phyloP scores from a whole-genome alignment of 2,113 vertebrate genomes.

The Dunckerocampus dactyliophorus region DNA sequence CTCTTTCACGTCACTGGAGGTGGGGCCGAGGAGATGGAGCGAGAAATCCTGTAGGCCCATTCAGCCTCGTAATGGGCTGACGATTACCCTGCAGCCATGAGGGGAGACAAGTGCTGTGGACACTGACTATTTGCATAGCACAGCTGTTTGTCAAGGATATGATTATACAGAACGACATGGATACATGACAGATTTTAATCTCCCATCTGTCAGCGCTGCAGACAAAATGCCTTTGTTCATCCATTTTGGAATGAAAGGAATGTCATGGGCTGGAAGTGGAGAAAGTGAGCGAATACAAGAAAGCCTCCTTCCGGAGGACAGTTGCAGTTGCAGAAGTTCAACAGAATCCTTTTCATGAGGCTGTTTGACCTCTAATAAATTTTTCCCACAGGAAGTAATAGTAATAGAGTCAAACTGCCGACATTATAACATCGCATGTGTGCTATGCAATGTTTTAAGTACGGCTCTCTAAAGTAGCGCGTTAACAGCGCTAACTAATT shows the following conservation, averaged over 20 bases:
- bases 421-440: background rate
- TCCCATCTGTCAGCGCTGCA: constrained; percentile 28
- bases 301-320: constrained; percentile 36
- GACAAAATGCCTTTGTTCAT: constrained; percentile 37
- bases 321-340: background rate
- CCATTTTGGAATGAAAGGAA: constrained; percentile 28
- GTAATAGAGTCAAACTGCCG: background rate
- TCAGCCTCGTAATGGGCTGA: constrained; percentile 54
- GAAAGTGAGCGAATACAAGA: constrained; percentile 29
- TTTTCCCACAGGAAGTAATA: background rate
- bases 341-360: background rate
- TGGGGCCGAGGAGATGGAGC: constrained; percentile 59
- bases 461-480: too few species aligned
- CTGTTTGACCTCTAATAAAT: background rate
- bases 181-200: constrained; percentile 57
- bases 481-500: too few species aligned
- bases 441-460: background rate
- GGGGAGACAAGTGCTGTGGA: constrained; percentile 28
- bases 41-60: constrained; percentile 56
- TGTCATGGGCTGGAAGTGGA: constrained; percentile 1
- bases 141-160: constrained; percentile 70
- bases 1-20: constrained; percentile 56
- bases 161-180: constrained; percentile 50
- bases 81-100: constrained; percentile 36
- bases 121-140: constrained; percentile 50